These are phyloP conservation scores for Plebejus anna DNA, from an alignment of 2,888 invertebrate species.

Conservation along the genomic window DNA sequence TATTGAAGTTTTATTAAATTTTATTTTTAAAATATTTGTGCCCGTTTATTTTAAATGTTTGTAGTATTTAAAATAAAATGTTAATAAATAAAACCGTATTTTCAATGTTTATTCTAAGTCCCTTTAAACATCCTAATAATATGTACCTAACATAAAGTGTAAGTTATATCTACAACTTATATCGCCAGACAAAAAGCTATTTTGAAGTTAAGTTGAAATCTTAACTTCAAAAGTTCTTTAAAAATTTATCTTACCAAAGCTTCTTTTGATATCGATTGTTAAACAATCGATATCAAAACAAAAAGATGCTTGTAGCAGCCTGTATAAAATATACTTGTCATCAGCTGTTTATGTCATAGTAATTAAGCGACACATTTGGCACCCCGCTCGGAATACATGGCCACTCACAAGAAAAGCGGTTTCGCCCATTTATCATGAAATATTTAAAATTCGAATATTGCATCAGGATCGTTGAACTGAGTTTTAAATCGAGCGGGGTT, in stretches of 20 bases:
- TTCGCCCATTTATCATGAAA: background rate
- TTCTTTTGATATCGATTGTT: too few species aligned
- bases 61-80: background rate
- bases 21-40: background rate
- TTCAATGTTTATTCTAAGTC: background rate
- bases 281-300: background rate
- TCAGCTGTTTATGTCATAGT: constrained; percentile 14
- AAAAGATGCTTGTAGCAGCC: background rate
- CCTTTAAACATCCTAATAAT: too few species aligned
- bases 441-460: constrained; percentile 33
- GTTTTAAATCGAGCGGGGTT: constrained; percentile 16
- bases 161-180: too few species aligned
- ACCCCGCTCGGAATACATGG: background rate
- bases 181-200: too few species aligned
- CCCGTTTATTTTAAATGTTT: constrained; percentile 1
- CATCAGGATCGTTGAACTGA: constrained; percentile 60
- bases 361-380: constrained; percentile 11
- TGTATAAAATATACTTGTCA: background rate
- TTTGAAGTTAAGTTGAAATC: too few species aligned
- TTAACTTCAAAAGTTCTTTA: too few species aligned
- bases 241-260: background rate
- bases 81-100: background rate
- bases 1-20: background rate
- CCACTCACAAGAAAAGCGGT: background rate
- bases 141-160: too few species aligned